Base-by-base conservation (phyloP, 2,113 vertebrate genomes). In the Datnioides undecimradiatus region DNA sequence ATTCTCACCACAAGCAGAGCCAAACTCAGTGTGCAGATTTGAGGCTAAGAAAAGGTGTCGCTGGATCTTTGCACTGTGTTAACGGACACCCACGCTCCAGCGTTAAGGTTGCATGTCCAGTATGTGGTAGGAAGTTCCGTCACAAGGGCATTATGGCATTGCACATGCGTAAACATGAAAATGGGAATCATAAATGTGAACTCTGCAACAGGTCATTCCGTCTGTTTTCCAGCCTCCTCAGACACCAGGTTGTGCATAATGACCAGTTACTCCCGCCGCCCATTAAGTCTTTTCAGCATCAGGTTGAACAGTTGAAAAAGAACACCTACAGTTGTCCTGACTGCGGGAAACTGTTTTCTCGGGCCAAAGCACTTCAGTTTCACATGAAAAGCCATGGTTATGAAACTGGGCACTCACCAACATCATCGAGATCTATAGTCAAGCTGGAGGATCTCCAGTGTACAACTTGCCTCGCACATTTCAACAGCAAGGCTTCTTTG, bases 301-400 rank as follows among this genome's bases (percentile, higher is more conserved):
- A 95, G 79, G 88, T 95, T 14, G 92, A 95, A 66, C 93, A 95
- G 66, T 59, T 95, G 58, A 89, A 94, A 68, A 94, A 94, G 85
- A 95, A 95, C 59, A 90, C 93, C 0, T 95, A 95, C 63, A 88
- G 92, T 70, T 96, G 95, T 55, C 91, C 94, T 2, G 91, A 95
- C 73, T 96, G 95, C 8, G 93, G 92, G 9, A 96, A 95, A 71
- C 85, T 90, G 38, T 96, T 95, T 36, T 95, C 94, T 2, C 88
- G 94, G 14, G 95, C 92, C 29, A 95, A 94, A 88, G 94, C 95
- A 0, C 94, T 95, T 23, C 93, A 95, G 92, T 96, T 95, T 74
- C 95, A 96, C 52, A 95, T 95, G 95, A 95, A 87, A 65, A 93
- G 93, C 79, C 95, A 96, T 19, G 94, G 94, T 21, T 93, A 93